phyloP scores from a whole-genome alignment of 2,888 invertebrate genomes.

The Cheilosia vulpina region DNA sequence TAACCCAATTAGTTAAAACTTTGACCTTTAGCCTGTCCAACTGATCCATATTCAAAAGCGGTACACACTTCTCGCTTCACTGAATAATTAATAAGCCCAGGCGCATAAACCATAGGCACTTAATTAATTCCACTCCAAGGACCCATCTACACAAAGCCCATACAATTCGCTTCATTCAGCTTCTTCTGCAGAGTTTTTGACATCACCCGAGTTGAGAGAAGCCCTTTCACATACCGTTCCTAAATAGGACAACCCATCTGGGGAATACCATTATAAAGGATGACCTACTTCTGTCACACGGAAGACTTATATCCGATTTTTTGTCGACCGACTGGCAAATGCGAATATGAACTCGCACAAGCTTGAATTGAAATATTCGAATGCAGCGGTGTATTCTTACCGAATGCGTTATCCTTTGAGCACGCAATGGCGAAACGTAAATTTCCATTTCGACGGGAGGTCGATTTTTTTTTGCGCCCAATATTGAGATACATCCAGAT shows the following conservation, averaged over 20 bases:
- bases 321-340: conserved; percentile 20
- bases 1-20: conserved; percentile 56
- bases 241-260: conserved; percentile 50
- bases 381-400: not conserved
- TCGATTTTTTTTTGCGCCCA: conserved; percentile 14
- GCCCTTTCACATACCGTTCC: conserved; percentile 11
- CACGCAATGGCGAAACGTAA: not conserved
- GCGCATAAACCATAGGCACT: conserved; percentile 29
- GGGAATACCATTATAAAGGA: conserved; percentile 48
- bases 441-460: conserved; percentile 42
- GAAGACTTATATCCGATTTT: conserved; percentile 4
- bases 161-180: not conserved
- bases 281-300: conserved; percentile 55
- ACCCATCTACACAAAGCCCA: conserved; percentile 22
- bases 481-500: conserved; percentile 59
- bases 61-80: conserved; percentile 10
- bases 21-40: conserved; percentile 49
- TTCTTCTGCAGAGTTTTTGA: not conserved
- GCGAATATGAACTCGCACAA: not conserved
- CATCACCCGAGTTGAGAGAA: conserved; percentile 47
- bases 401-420: conserved; percentile 45
- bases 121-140: conserved; percentile 60
- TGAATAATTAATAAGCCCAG: conserved; percentile 60
- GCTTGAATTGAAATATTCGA: conserved; percentile 19
- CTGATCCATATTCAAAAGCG: conserved; percentile 47